Percentiles rank a stretch among this genome's conserved stretches.
Conservation (phyloP, 2,888 invertebrate species). For the Thecocarcelia acutangulata region DNA sequence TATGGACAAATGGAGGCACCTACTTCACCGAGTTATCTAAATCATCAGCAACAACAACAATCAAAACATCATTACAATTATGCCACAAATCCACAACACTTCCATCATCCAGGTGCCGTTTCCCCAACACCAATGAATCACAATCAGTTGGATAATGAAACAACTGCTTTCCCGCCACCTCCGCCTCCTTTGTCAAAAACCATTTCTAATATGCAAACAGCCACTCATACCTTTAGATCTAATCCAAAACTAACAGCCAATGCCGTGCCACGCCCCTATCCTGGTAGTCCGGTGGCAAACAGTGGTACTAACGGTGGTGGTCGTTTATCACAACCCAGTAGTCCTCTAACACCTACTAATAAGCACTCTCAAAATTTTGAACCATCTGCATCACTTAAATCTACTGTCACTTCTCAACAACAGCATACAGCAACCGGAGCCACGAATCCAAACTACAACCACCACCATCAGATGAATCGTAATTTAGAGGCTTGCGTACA, state of each 20-base stretch:
- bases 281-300: slow-evolving; percentile 76
- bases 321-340: slow-evolving; percentile 69
- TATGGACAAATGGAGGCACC: slow-evolving; percentile 75
- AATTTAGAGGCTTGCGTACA: slow-evolving; percentile 81
- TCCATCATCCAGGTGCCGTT: slow-evolving; percentile 80
- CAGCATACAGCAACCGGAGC: slow-evolving; percentile 50
- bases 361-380: slow-evolving; percentile 76
- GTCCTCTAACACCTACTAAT: slow-evolving; percentile 77
- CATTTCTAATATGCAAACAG: slow-evolving; percentile 79
- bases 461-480: slow-evolving; percentile 72
- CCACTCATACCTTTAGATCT: slow-evolving; percentile 79
- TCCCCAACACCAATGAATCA: slow-evolving; percentile 77
- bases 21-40: slow-evolving; percentile 78
- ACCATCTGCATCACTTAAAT: slow-evolving; percentile 71
- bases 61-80: slow-evolving; percentile 76
- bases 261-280: slow-evolving; percentile 81
- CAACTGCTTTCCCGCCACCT: slow-evolving; percentile 78
- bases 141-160: slow-evolving; percentile 74
- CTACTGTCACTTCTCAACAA: slow-evolving; percentile 72
- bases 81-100: slow-evolving; percentile 78
- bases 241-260: slow-evolving; percentile 82
- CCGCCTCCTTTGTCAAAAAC: slow-evolving; percentile 80
- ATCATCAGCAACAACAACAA: slow-evolving; percentile 72
- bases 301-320: slow-evolving; percentile 72
- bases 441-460: slow-evolving; percentile 43